phyloP scores from a whole-genome alignment of 2,113 vertebrate species.

The Onychorhynchus coronatus region DNA sequence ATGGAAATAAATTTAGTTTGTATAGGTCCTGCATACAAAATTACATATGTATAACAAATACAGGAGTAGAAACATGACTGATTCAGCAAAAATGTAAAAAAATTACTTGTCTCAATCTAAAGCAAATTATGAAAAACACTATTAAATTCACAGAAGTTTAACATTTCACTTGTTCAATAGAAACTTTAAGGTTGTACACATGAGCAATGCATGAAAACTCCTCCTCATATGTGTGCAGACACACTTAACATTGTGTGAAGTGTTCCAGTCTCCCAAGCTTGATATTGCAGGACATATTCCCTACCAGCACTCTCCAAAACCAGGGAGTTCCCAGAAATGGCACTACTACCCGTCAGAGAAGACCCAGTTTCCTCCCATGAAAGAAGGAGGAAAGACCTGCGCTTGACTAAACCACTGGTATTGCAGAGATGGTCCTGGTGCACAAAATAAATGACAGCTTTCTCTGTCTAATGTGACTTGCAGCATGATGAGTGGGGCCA shows the following conservation, averaged over 20 bases:
- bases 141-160: neutral
- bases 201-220: neutral
- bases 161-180: neutral
- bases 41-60: neutral
- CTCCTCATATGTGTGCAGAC: neutral
- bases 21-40: neutral
- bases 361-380: neutral
- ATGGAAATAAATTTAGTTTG: neutral
- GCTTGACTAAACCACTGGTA: neutral
- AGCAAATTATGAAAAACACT: neutral
- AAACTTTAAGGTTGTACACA: neutral
- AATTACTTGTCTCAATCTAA: neutral
- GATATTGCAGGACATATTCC: neutral
- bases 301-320: neutral
- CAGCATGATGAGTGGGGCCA: neutral
- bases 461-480: neutral
- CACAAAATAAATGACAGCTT: neutral
- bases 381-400: neutral
- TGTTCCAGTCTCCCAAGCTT: neutral
- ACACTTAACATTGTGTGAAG: neutral
- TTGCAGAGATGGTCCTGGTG: neutral
- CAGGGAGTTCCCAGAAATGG: neutral
- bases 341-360: neutral
- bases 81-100: neutral
- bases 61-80: neutral